phyloP scores from a whole-genome alignment of 2,113 vertebrate species.

The Irena cyanogastra region DNA sequence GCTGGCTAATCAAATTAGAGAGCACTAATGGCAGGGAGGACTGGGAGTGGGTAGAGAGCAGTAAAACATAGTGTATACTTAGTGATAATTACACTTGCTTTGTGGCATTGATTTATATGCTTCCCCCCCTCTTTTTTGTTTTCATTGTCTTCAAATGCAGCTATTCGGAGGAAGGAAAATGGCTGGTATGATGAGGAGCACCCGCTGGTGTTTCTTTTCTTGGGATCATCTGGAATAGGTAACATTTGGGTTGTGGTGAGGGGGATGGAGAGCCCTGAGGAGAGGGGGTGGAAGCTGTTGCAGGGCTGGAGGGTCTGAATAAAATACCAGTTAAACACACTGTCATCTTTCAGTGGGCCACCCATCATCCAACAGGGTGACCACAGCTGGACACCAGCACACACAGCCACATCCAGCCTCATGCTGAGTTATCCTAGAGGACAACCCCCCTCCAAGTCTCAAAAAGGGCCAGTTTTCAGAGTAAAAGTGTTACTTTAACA shows the following conservation, averaged over 20 bases:
- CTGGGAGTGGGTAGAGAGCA: conserved; percentile 82
- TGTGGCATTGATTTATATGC: conserved; percentile 84
- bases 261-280: not conserved
- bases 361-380: not conserved
- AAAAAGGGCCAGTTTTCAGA: not conserved
- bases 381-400: not conserved
- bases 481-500: not conserved
- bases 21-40: conserved; percentile 91
- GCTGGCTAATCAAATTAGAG: conserved; percentile 94
- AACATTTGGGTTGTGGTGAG: conserved; percentile 18
- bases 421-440: not conserved
- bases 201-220: conserved; percentile 94
- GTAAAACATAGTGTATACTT: conserved; percentile 84
- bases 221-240: conserved; percentile 97
- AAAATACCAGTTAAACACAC: not conserved
- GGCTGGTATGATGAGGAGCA: conserved; percentile 98
- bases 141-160: conserved; percentile 65
- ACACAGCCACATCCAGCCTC: not conserved
- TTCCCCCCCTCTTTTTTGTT: conserved; percentile 32
- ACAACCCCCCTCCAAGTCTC: rapidly evolving
- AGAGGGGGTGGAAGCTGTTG: not conserved
- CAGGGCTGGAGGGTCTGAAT: not conserved
- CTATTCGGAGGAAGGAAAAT: conserved; percentile 96
- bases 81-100: conserved; percentile 84
- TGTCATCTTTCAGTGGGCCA: not conserved